Percentiles rank a stretch among this genome's conserved stretches.
Conservation (phyloP, 2,113 vertebrate species). For the Talpa occidentalis region DNA sequence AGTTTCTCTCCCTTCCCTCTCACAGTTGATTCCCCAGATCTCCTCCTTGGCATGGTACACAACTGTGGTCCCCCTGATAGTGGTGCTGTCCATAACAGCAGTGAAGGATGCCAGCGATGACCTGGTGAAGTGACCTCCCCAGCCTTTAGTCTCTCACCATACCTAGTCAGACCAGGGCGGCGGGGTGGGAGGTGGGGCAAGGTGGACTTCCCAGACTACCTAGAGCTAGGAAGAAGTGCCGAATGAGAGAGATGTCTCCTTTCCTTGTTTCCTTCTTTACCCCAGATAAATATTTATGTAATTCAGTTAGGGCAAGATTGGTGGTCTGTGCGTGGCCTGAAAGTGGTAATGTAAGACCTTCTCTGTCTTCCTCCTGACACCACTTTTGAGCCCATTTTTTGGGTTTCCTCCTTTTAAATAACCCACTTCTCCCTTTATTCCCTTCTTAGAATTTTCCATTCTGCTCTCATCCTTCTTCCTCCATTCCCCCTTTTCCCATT, state of each 20-base stretch:
- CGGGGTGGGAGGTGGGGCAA: too few species aligned
- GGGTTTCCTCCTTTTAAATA: background rate
- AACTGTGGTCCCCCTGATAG: slow-evolving; percentile 92
- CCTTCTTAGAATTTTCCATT: background rate
- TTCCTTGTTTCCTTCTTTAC: slow-evolving; percentile 4
- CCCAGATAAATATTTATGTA: background rate
- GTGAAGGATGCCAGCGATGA: slow-evolving; percentile 96
- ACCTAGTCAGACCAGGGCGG: background rate
- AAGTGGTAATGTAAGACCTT: background rate
- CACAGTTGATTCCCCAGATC: slow-evolving; percentile 94
- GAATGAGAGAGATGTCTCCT: background rate
- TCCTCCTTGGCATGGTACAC: slow-evolving; percentile 97
- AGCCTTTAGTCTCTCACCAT: background rate
- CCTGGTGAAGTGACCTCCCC: slow-evolving; percentile 87
- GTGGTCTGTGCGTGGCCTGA: background rate
- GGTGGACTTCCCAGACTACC: background rate
- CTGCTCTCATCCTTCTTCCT: background rate
- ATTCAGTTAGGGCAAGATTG: background rate
- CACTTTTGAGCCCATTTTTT: background rate
- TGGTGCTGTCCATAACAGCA: slow-evolving; percentile 93
- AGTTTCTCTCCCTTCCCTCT: slow-evolving; percentile 59
- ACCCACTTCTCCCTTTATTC: background rate
- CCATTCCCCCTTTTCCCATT: background rate
- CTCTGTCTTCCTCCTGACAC: background rate
- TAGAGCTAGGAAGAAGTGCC: background rate